phyloP scores from a whole-genome alignment of 2,888 invertebrate genomes.

The Acanthoscelides obtectus region DNA sequence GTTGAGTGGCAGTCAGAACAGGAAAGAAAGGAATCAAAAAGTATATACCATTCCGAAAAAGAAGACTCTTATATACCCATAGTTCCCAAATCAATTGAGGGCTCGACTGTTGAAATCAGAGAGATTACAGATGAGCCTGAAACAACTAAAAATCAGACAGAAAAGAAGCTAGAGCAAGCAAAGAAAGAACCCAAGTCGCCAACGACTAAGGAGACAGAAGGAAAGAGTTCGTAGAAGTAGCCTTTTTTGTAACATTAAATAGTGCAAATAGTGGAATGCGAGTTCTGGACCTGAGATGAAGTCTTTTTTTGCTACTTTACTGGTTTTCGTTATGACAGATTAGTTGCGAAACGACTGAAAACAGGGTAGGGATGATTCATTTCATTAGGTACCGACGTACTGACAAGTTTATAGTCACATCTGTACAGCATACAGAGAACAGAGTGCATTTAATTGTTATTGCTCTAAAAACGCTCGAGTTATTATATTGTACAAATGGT shows the following conservation, averaged over 20 bases:
- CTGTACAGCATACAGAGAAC: not conserved
- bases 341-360: not conserved
- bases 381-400: not conserved
- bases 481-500: not conserved
- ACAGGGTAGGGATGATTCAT: not conserved
- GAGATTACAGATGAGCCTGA: not conserved
- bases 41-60: constrained; percentile 44
- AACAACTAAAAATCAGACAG: not conserved
- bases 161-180: not conserved
- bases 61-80: constrained; percentile 42
- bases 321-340: not conserved
- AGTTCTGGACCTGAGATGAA: not conserved
- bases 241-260: not conserved
- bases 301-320: not conserved
- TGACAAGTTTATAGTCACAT: not conserved
- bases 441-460: not conserved
- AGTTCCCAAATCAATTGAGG: constrained; percentile 24
- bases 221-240: not conserved
- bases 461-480: not conserved
- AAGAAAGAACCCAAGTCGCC: not conserved
- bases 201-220: not conserved
- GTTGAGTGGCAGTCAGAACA: constrained; percentile 72
- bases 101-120: not conserved
- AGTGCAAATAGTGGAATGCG: not conserved
- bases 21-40: constrained; percentile 58